Percentiles rank a stretch among this genome's conserved stretches.
phyloP scores from a whole-genome alignment of 2,888 invertebrate species.

The Anticlea derivata region DNA sequence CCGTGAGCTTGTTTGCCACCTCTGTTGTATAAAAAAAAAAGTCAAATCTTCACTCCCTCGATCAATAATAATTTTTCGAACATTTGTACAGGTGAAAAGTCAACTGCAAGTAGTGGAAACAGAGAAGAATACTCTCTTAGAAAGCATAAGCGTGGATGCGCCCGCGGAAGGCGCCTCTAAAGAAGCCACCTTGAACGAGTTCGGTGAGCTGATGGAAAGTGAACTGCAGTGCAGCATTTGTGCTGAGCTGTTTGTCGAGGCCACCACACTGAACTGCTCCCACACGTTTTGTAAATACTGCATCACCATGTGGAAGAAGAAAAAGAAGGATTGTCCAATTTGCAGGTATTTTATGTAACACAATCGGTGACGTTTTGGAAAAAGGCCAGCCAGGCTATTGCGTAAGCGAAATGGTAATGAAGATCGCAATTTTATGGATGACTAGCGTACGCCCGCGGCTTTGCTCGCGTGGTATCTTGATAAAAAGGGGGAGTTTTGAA shows the following conservation, averaged over 20 bases:
- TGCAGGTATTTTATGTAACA: conserved; percentile 76
- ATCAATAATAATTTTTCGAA: conserved; percentile 1
- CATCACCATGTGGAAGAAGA: conserved; percentile 87
- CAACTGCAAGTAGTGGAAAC: conserved; percentile 58
- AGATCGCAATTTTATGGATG: too few species aligned
- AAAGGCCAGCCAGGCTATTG: too few species aligned
- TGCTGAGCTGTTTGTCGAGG: conserved; percentile 88
- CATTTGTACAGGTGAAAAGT: conserved; percentile 52
- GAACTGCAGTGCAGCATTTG: conserved; percentile 91
- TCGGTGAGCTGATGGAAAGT: conserved; percentile 85
- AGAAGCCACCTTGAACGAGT: conserved; percentile 56
- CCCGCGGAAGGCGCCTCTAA: conserved; percentile 49
- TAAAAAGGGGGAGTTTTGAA: too few species aligned
- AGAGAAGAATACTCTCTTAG: conserved; percentile 60
- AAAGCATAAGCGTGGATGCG: conserved; percentile 43
- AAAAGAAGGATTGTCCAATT: conserved; percentile 88
- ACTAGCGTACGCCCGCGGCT: too few species aligned
- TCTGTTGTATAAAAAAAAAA: too few species aligned
- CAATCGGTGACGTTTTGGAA: too few species aligned
- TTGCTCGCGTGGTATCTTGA: too few species aligned
- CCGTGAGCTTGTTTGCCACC: too few species aligned
- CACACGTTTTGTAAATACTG: conserved; percentile 90
- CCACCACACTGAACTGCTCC: conserved; percentile 88
- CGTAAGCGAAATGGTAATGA: too few species aligned
- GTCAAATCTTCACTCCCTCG: too few species aligned